Evolutionary conservation across 2,888 invertebrate genomes (phyloP), one percentile per base, ranked within the genome.

Genomic region (Lacanobia oleracea): DNA sequence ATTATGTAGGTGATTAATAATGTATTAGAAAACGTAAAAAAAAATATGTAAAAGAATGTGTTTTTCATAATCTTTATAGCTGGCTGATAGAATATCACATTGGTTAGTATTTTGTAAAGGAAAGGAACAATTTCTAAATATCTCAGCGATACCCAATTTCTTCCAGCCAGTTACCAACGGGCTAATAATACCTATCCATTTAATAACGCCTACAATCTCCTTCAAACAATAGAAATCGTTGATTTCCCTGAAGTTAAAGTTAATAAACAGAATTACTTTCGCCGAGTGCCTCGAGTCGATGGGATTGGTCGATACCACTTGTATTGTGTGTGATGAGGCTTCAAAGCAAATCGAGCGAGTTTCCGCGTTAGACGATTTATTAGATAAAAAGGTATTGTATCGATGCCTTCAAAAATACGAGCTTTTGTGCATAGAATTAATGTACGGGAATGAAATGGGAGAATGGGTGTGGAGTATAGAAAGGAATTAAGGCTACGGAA

Each of bases 241-340:
- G 59, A 51, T 65, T 62, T 66, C 37, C 27, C 51, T 54, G 27
- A 60, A 77, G 63, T 64, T 63, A 59, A 76, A 71, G 76, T 69
- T 83, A 72, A 80, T 82, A 80, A 73, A 80, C 73, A 62, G 57
- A 80, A 79, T 76, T 80, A 67, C 81, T 80, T 82, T 73, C 57
- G 40, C 48, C 37, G 51, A 83, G 76, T 53, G 37, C 51, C 23
- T 27, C 60, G 6, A 70, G 65, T 78, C 59, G 65, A 77, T 73
- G 68, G 60, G 56, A 12, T 65, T 61, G 65, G 45, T 81, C 84
- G 82, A 78, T 78, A 72, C 57, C 57, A 67, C 70, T 84, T 60
- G 59, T 74, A 62, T 83, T 73, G 76, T 80, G 73, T 76, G 81
- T 75, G 81, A 75, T 72, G 63, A 71, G 53, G 62, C 67, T 77